Evolutionary conservation across 2,113 vertebrate genomes (phyloP), one percentile per base, ranked within the genome.

Genomic region (Myanophis thanlyinensis): DNA sequence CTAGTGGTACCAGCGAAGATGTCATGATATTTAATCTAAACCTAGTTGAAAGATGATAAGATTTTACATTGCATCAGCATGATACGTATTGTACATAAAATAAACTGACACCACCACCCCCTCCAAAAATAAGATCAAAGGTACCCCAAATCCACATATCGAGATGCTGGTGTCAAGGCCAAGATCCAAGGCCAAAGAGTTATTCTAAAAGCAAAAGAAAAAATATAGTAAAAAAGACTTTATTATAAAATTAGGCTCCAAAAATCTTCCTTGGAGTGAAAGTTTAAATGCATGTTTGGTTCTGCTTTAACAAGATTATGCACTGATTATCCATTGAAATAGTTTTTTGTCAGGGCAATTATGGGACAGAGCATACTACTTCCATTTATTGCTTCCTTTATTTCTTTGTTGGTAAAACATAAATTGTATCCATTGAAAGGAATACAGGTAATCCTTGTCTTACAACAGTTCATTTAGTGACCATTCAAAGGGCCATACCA

Each of bases 1-100:
- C 12, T 40, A 62, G 88, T 62, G n/a, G 85, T 91, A 44, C 90
- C 67, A 87, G 54, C 35, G 47, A 62, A 93, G 59, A 27, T 93
- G 27, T 30, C n/a, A 30, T 88, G 59, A 85, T 89, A 49, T 22
- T 40, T 89, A 92, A 95, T 56, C 52, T 6, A 0, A 23, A 56
- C 30, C 89, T 88, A 91, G 48, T 44, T 92, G 35, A 93, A 88
- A 80, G 22, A 62, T 15, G 30, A 85, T 59, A 52, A 47, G 20
- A 89, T 84, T 62, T 91, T 22, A 84, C 52, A 48, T 80, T 23
- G n/a, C 18, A 44, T 86, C 49, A 35, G 51, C 40, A 9, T 85
- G n/a, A 47, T 49, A 15, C 10, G 35, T 35, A 4, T 46, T 44
- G 87, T 88, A 20, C 51, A 23, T 53, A 54, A 85, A 20, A 56